Evolutionary conservation across 2,113 vertebrate species (phyloP).

Genomic region (Apistogramma diplotaenia): DNA sequence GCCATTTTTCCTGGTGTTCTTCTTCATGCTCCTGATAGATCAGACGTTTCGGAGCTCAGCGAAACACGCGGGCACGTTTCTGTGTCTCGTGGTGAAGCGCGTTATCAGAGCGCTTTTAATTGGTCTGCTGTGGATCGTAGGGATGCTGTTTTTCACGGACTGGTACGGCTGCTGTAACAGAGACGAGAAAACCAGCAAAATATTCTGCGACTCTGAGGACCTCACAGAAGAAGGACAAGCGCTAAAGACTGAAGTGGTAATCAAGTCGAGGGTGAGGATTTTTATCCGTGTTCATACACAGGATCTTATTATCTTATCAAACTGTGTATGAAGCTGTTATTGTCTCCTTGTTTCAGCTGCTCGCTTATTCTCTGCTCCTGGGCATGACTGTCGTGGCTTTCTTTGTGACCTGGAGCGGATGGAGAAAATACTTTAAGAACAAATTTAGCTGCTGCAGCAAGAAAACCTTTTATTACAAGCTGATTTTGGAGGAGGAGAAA

Average conservation of each 20-base stretch:
- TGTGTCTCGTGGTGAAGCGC: accelerated
- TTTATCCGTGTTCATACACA: too few relatives aligned
- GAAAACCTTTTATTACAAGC: neutral
- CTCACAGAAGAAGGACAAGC: accelerated
- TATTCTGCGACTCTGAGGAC: accelerated
- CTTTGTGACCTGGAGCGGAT: neutral
- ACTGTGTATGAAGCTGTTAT: too few relatives aligned
- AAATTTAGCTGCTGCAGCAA: accelerated
- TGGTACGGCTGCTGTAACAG: accelerated
- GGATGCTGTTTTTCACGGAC: accelerated
- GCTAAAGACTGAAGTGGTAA: accelerated
- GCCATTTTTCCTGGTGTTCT: neutral
- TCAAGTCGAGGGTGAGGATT: neutral
- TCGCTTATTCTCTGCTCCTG: neutral
- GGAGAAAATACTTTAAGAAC: accelerated
- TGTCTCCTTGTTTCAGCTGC: too few relatives aligned
- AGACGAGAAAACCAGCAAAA: accelerated
- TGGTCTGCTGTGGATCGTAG: neutral
- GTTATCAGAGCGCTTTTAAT: neutral
- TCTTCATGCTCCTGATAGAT: neutral
- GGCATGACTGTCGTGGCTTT: accelerated
- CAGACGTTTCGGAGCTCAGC: neutral
- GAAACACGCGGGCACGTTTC: accelerated
- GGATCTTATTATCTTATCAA: too few relatives aligned
- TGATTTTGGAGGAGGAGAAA: neutral